Evolutionary conservation across 2,797 vertebrate genomes (phyloP), one percentile per base, ranked within the genome.

Genomic region (Ispidina lecontei): DNA sequence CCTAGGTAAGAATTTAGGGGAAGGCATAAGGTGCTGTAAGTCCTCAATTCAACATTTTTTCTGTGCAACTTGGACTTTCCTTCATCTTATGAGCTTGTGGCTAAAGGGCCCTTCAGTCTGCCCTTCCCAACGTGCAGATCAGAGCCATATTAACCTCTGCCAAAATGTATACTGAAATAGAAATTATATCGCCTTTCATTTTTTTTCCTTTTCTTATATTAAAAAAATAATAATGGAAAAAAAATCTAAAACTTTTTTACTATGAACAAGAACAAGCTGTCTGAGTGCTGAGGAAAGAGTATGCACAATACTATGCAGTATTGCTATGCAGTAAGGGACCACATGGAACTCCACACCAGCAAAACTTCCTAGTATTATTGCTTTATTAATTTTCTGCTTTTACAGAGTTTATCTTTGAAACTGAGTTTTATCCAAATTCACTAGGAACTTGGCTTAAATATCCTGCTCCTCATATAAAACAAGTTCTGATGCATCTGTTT

Each of bases 361-460:
- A 68, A 62, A 83, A 31, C 7, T 79, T 79, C 35, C 33, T 26
- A 54, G 8, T 65, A 19, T 73, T 87, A 72, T 49, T 89, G n/a
- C 26, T 81, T 39, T 17, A 62, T 58, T 71, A 44, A 52, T 83
- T 69, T 77, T 80, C 29, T 74, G 33, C 29, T 84, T 84, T 90
- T 79, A 79, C 41, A 82, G 29, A 41, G 28, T 72, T 79, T 39
- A 52, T 91, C 26, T 77, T 87, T 90, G 44, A 91, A 92, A 75
- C 4, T 68, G 51, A 13, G 5, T 82, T 91, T 84, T 84, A 43
- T 71, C 14, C 3, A 89, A 71, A 87, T 85, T 33, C 2, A 0
- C 37, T 51, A 54, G 44, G 41, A 86, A 79, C 89, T 87, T 92
- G 54, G 60, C 73, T 90, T 90, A 69, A 89, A 39, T 71, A 74